phyloP scores from a whole-genome alignment of 2,888 invertebrate species.

The Lasioglossum villosulum region DNA sequence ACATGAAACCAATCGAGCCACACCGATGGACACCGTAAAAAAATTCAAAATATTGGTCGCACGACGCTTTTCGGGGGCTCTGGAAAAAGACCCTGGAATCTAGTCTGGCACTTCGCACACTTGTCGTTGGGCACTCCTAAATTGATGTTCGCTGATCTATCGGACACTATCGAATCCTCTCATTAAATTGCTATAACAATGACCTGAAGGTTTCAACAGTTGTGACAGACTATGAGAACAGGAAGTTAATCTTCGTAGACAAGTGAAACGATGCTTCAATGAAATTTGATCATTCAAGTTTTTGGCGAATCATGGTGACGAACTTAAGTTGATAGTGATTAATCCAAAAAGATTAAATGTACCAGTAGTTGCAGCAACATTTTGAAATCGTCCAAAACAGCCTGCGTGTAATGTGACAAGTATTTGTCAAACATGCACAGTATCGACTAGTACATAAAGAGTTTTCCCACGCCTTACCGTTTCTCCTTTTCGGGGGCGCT shows the following conservation, averaged over 20 bases:
- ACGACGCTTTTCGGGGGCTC: background rate
- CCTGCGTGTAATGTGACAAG: background rate
- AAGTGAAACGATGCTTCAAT: no score
- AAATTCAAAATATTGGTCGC: background rate
- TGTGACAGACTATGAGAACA: background rate
- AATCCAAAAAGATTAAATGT: no score
- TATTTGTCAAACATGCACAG: background rate
- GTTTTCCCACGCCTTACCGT: background rate
- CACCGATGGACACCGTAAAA: background rate
- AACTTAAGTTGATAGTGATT: no score
- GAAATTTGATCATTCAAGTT: no score
- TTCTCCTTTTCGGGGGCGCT: background rate
- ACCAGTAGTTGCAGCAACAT: no score
- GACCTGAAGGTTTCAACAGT: background rate
- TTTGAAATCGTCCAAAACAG: no score
- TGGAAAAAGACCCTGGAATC: background rate
- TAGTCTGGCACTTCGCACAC: background rate
- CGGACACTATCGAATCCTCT: background rate
- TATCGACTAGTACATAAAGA: background rate
- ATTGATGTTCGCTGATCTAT: background rate
- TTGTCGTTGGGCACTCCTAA: background rate
- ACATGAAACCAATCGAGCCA: slow-evolving; percentile 3
- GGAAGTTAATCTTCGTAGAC: no score
- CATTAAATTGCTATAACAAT: background rate
- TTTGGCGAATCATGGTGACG: no score